Conservation (phyloP, 2,888 invertebrate genomes). For the Plebejus melissa region DNA sequence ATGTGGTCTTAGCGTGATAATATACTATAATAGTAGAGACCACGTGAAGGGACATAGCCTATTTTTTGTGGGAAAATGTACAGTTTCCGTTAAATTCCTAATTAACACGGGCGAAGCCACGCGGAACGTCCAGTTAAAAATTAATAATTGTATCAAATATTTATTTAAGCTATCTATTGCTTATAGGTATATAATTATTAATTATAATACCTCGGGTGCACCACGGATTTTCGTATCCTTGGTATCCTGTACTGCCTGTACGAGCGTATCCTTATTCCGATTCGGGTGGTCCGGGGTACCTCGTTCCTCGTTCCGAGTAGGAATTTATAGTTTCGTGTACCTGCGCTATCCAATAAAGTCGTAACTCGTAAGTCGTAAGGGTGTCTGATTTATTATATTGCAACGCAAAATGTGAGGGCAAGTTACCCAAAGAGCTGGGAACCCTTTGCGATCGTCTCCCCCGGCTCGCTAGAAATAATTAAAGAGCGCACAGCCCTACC, state of each 20-base stretch:
- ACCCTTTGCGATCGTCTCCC: conserved; percentile 46
- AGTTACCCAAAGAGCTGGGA: conserved; percentile 40
- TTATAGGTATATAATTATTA: no score
- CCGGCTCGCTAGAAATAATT: conserved; percentile 62
- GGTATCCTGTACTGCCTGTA: not conserved
- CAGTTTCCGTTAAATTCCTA: no score
- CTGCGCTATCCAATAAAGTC: conserved; percentile 17
- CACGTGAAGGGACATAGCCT: no score
- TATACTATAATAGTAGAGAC: no score
- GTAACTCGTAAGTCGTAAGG: not conserved
- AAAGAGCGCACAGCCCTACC: conserved; percentile 57
- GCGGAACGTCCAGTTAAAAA: no score
- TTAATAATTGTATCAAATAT: no score
- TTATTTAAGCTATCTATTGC: no score
- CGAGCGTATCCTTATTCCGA: not conserved
- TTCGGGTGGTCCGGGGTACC: not conserved
- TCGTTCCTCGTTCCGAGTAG: not conserved
- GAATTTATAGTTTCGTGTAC: conserved; percentile 22
- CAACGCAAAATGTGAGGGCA: conserved; percentile 37
- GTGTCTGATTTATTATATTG: conserved; percentile 34
- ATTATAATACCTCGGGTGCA: not conserved
- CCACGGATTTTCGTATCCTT: not conserved
- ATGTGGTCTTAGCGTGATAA: no score
- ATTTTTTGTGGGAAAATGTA: no score
- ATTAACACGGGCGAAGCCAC: no score